A percentile compares a stretch with the other conserved stretches of the same genome.
Evolutionary conservation across 2,113 vertebrate species (phyloP).

Genomic region (Tupaia chinensis): DNA sequence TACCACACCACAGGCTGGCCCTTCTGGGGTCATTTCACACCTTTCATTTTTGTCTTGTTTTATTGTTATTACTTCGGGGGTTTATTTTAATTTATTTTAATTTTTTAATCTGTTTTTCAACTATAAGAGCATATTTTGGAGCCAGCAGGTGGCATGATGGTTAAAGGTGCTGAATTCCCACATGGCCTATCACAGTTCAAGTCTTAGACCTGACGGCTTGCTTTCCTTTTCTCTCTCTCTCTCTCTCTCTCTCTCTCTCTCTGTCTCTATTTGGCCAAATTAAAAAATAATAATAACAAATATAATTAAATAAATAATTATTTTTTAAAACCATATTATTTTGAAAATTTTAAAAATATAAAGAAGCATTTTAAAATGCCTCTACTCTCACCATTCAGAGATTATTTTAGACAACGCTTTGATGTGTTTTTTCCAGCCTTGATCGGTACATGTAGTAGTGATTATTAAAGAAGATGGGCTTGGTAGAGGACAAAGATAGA

Average conservation of each 20-base stretch:
- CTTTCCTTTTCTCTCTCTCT: too few relatives aligned
- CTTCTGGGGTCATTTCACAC: background rate
- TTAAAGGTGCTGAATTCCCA: too few relatives aligned
- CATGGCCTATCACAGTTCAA: too few relatives aligned
- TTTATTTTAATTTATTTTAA: background rate
- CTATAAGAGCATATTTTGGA: background rate
- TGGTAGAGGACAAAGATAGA: background rate
- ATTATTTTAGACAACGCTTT: background rate
- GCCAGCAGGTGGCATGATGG: too few relatives aligned
- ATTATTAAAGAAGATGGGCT: background rate
- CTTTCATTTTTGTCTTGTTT: background rate
- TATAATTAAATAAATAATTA: too few relatives aligned
- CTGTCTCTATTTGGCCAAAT: too few relatives aligned
- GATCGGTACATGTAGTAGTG: background rate
- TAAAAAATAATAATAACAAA: too few relatives aligned
- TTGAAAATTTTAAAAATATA: constrained; percentile 30
- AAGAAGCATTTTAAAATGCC: background rate
- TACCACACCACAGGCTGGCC: too few relatives aligned
- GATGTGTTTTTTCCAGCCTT: background rate
- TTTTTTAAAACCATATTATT: background rate
- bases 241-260: too few relatives aligned
- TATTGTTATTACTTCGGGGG: background rate
- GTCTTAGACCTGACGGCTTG: too few relatives aligned
- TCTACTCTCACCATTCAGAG: background rate
- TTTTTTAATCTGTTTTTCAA: background rate